Percentiles rank a stretch among this genome's conserved stretches.
Evolutionary conservation across 2,113 vertebrate genomes (phyloP).

Genomic region (Atractosteus spatula): DNA sequence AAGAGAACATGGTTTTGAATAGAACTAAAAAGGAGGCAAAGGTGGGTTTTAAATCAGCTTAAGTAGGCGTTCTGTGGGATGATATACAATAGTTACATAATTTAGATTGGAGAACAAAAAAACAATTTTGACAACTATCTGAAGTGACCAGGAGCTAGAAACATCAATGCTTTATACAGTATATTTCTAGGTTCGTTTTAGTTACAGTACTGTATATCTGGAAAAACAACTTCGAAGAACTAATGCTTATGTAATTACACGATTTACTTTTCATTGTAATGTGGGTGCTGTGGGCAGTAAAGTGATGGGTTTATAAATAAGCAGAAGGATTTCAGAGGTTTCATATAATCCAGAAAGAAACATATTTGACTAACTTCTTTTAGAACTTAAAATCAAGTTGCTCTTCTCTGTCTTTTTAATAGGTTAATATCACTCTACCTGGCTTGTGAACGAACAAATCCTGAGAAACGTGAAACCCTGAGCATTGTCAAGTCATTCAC

Average conservation of each 20-base stretch:
- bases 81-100: constrained; percentile 63
- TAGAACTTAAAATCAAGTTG: too few species aligned
- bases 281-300: constrained; percentile 36
- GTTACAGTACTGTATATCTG: constrained; percentile 19
- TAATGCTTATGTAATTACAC: constrained; percentile 32
- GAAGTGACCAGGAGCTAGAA: constrained; percentile 49
- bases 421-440: too few species aligned
- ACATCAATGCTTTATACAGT: constrained; percentile 43
- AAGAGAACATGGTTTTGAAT: too few species aligned
- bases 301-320: constrained; percentile 31
- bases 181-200: constrained; percentile 44
- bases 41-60: constrained; percentile 32
- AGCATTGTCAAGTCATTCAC: too few species aligned
- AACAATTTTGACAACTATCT: constrained; percentile 57
- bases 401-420: too few species aligned
- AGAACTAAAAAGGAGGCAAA: constrained; percentile 46
- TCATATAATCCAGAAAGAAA: neutral
- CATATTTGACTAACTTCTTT: too few species aligned
- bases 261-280: constrained; percentile 28
- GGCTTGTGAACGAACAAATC: too few species aligned
- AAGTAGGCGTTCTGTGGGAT: constrained; percentile 61
- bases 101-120: constrained; percentile 26
- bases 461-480: too few species aligned
- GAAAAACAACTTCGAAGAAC: constrained; percentile 39
- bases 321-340: constrained; percentile 12